Evolutionary conservation across 1,140 invertebrate genomes (phyloP), one percentile per base, ranked within the genome.

Genomic region (Drosophila mayri): DNA sequence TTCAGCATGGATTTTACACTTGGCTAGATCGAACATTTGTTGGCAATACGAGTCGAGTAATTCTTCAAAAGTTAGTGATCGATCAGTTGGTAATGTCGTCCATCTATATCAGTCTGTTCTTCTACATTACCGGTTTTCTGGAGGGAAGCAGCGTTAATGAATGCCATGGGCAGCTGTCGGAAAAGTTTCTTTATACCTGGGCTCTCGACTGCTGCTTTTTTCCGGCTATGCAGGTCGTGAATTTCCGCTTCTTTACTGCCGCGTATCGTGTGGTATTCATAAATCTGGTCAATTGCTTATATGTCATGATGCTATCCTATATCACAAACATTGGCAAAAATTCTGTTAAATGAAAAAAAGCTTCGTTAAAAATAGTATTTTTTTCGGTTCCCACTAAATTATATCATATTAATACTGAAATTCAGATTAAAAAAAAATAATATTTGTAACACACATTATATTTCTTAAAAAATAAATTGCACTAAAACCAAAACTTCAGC

Each of bases 31-130:
- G 18, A 6, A 1, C 25, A 6, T 20, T 57, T 7, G 20, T 44
- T 3, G 40, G n/a, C 9, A 38, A 18, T 0, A 55, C 32, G 2
- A 32, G 16, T 0, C 6, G 8, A 0, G 43, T 25, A 10, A 5
- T 60, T 10, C 18, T 68, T 3, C 35, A 14, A 10, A 77, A 77
- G 38, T 44, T 77, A 12, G 12, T 68, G 3, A 28, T 18, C 12
- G 75, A 77, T 37, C 75, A 76, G 30, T 14, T 77, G 8, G 22
- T 77, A n/a, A 68, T 77, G 73, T 68, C 73, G n/a, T 73, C 75
- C 11, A 30, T 8, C 9, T 77, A 67, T n/a, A 49, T 77, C 9
- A 18, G 20, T 16, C 6, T 67, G 50, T 68, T 77, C 37, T 77
- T 76, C 40, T 50, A 30, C 44, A 20, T 76, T 16, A 57, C 47